phyloP scores from a whole-genome alignment of 2,888 invertebrate species.

The Agrochola lychnidis region DNA sequence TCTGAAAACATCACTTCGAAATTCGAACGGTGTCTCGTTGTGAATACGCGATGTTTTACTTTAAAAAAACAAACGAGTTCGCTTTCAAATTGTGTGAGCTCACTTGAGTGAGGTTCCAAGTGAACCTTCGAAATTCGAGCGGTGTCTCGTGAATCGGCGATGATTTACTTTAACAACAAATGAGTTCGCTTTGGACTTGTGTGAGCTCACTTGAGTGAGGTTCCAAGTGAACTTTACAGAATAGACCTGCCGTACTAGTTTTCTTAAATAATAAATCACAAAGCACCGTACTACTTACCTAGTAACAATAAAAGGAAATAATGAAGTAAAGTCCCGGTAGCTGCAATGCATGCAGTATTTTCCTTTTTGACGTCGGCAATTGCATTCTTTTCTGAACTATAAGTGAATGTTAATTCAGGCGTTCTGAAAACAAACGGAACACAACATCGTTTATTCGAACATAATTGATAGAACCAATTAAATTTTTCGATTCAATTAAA shows the following conservation, averaged over 20 bases:
- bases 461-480: constrained; percentile 49
- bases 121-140: too few species aligned
- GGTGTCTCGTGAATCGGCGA: too few species aligned
- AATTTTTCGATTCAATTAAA: constrained; percentile 50
- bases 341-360: constrained; percentile 58
- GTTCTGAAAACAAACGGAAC: constrained; percentile 64
- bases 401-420: constrained; percentile 60
- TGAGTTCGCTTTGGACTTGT: too few species aligned
- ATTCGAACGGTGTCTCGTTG: too few species aligned
- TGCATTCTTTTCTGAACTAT: constrained; percentile 64
- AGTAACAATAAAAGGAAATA: constrained; percentile 69
- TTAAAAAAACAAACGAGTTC: too few species aligned
- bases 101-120: too few species aligned
- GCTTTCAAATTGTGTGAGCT: too few species aligned
- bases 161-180: too few species aligned
- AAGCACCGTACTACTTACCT: constrained; percentile 69
- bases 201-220: too few species aligned
- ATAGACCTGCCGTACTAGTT: background rate
- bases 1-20: too few species aligned
- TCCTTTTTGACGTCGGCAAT: constrained; percentile 55
- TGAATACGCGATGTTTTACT: too few species aligned
- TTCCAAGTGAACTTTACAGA: background rate
- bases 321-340: constrained; percentile 64
- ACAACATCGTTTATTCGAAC: constrained; percentile 25
- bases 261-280: background rate